Percentiles rank a stretch among this genome's conserved stretches.
Evolutionary conservation across 2,113 vertebrate genomes (phyloP).

Genomic region (Tapirus terrestris): DNA sequence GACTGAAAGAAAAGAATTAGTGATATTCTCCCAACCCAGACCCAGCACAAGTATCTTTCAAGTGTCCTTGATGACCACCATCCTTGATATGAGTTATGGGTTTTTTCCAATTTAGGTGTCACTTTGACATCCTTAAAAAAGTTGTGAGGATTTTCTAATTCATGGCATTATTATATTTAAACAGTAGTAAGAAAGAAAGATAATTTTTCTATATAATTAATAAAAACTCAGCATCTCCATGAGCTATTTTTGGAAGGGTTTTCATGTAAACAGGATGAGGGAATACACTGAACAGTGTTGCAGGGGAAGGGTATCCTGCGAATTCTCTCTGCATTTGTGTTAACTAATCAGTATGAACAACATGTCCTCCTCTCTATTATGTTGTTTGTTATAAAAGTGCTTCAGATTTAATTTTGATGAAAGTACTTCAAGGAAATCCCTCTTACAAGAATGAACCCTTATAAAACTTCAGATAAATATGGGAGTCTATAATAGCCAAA

Average conservation of each 20-base stretch:
- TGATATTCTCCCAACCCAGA: background rate
- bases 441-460: background rate
- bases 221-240: background rate
- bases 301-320: background rate
- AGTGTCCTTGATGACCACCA: background rate
- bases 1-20: background rate
- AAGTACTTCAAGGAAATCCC: background rate
- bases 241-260: background rate
- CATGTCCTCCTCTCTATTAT: background rate
- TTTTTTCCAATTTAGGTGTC: background rate
- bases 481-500: background rate
- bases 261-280: background rate
- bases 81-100: background rate
- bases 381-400: background rate
- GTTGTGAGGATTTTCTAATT: background rate
- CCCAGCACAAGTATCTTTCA: background rate
- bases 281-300: background rate
- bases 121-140: background rate
- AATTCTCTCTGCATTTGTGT: background rate
- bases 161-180: background rate
- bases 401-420: slow-evolving; percentile 45
- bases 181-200: background rate
- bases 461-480: background rate
- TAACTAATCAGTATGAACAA: background rate
- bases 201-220: background rate